Evolutionary conservation across 2,888 invertebrate genomes (phyloP), one percentile per base, ranked within the genome.

Genomic region (Taenaris catops): DNA sequence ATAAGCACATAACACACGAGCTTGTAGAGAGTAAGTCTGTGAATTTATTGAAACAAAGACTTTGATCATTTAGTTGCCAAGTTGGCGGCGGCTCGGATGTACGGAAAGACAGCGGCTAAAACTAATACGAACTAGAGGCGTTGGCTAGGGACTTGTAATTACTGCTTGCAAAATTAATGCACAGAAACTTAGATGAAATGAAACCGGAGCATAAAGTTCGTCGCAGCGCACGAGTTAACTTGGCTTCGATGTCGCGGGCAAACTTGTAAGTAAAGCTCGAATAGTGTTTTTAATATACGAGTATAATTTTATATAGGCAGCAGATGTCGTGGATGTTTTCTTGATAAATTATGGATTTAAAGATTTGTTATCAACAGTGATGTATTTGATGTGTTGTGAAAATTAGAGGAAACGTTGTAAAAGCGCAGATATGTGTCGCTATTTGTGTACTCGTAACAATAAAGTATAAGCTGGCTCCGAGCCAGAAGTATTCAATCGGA

Each of bases 141-240:
- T 63, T 74, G 71, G 70, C 73, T 72, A 64, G 71, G 62, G 73
- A 76, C 79, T 78, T 74, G 79, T 83, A 83, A 83, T 84, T 83
- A 83, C 81, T 66, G 72, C 71, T 59, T 81, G 79, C 78, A 83
- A 81, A 80, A 83, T 81, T 81, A 84, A 83, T 83, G 81, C 78
- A 78, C 71, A 67, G 69, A 73, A 78, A 81, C 79, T 78, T 72
- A 73, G 65, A 71, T 72, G 74, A 78, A 83, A 83, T 80, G 78
- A 80, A 83, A 76, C 76, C 75, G 58, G 75, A 65, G 68, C 69
- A 66, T 66, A 62, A 75, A 79, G 65, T 79, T 78, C 54, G 56
- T 56, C 58, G 51, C 58, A 53, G 55, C 51, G 56, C 56, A 51
- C 58, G 54, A 49, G 45, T 48, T n/a, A 56, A 58, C 50, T 60